A percentile compares a stretch with the other conserved stretches of the same genome.
These are phyloP conservation scores for Lochmaea capreae DNA, from an alignment of 2,888 invertebrate species.

Conservation along the genomic window DNA sequence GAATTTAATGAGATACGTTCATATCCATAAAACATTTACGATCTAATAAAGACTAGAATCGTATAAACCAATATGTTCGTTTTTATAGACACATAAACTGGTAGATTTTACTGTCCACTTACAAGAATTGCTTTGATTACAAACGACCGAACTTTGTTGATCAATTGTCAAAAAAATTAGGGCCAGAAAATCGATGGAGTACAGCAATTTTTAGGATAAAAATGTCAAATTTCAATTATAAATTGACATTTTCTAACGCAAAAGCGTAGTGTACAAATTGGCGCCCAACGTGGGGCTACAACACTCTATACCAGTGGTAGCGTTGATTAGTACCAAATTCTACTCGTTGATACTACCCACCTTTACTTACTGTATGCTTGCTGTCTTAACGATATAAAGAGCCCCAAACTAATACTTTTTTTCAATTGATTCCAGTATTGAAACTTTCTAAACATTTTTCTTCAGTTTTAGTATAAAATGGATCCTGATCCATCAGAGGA, in stretches of 20 bases:
- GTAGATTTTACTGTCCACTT: background rate
- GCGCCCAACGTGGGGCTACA: too few species aligned
- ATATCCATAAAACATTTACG: background rate
- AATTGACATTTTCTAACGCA: too few species aligned
- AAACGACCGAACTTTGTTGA: background rate
- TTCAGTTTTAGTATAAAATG: slow-evolving; percentile 15
- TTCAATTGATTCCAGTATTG: background rate
- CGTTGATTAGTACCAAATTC: too few species aligned
- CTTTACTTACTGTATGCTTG: too few species aligned
- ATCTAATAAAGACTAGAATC: background rate
- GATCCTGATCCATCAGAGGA: slow-evolving; percentile 36
- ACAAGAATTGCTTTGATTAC: background rate
- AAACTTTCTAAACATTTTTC: background rate
- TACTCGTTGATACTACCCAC: too few species aligned
- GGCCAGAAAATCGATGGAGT: slow-evolving; percentile 13
- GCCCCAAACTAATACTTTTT: background rate
- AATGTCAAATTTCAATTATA: too few species aligned
- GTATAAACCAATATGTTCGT: background rate
- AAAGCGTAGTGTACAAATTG: too few species aligned
- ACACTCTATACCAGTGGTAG: too few species aligned
- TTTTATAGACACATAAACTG: background rate
- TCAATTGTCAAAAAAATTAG: background rate
- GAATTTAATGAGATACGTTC: too few species aligned
- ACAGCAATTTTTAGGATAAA: too few species aligned
- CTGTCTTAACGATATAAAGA: too few species aligned